These are phyloP conservation scores for Siphlonurus alternatus DNA, from an alignment of 2,888 invertebrate genomes.

Conservation along the genomic window DNA sequence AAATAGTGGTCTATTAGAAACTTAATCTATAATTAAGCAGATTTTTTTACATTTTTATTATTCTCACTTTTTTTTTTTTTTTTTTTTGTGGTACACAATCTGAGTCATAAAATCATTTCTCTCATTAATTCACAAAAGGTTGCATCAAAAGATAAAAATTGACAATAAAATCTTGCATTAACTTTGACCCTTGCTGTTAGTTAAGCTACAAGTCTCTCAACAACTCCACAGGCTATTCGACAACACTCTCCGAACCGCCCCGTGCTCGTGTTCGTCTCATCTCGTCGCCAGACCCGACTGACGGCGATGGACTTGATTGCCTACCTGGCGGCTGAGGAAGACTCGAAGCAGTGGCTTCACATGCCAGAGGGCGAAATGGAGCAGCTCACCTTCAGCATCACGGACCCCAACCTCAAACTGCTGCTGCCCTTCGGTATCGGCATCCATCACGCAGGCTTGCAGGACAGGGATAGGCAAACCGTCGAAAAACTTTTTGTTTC, in stretches of 20 bases:
- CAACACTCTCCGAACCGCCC: constrained; percentile 87
- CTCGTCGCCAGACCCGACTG: constrained; percentile 86
- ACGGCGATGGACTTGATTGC: constrained; percentile 92
- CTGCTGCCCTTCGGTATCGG: constrained; percentile 95
- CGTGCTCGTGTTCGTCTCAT: constrained; percentile 79
- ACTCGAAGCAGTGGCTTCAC: constrained; percentile 90
- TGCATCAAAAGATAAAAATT: no score
- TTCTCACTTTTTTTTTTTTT: no score
- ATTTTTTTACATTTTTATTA: no score
- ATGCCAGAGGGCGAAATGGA: constrained; percentile 77
- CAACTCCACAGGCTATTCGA: constrained; percentile 68
- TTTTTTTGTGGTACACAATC: no score
- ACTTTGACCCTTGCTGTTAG: no score
- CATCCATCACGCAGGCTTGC: constrained; percentile 94
- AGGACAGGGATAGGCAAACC: constrained; percentile 75
- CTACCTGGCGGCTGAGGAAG: constrained; percentile 72
- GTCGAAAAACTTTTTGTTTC: constrained; percentile 90
- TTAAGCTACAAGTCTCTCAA: no score
- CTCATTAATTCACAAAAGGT: no score
- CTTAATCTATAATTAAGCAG: no score
- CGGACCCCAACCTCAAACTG: constrained; percentile 80
- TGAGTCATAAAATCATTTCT: no score
- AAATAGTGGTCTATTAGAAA: no score
- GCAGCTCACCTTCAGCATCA: constrained; percentile 45
- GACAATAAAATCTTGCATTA: no score